Evolutionary conservation across 2,797 vertebrate genomes (phyloP).

Genomic region (Microchirus variegatus): DNA sequence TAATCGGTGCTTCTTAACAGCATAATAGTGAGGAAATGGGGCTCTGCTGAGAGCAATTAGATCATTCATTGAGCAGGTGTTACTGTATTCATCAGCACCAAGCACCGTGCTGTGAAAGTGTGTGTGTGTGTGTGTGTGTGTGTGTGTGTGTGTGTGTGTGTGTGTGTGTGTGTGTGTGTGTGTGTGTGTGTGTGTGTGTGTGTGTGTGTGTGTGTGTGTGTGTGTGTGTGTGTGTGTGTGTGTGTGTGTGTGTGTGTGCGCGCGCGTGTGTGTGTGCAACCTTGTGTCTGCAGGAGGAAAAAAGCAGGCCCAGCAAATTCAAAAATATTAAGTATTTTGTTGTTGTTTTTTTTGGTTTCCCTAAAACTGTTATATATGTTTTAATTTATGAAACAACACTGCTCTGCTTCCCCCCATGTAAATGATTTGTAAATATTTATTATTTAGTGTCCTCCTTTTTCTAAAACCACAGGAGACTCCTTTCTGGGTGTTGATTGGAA

Average conservation of each 20-base stretch:
- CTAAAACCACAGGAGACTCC: conserved; percentile 42
- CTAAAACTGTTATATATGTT: too few relatives aligned
- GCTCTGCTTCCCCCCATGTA: conserved; percentile 11
- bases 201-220: conserved; percentile 17
- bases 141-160: conserved; percentile 17
- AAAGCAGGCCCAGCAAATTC: too few relatives aligned
- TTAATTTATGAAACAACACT: conserved; percentile 1
- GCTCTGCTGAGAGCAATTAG: conserved; percentile 74
- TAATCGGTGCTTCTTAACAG: conserved; percentile 60
- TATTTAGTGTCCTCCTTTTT: conserved; percentile 51
- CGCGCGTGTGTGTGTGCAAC: conserved; percentile 21
- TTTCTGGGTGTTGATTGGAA: conserved; percentile 35
- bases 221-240: conserved; percentile 19
- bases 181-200: conserved; percentile 14
- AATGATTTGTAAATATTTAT: conserved; percentile 64
- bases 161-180: conserved; percentile 19
- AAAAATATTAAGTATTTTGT: too few relatives aligned
- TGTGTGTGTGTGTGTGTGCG: conserved; percentile 13
- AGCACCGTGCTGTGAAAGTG: conserved; percentile 35
- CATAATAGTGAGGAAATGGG: conserved; percentile 62
- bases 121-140: conserved; percentile 24
- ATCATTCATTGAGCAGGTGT: conserved; percentile 74
- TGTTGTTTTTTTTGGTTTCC: background rate
- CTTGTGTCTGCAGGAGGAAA: too few relatives aligned
- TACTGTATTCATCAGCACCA: conserved; percentile 70